Evolutionary conservation across 2,888 invertebrate species (phyloP).

Genomic region (Petrolisthes manimaculis): DNA sequence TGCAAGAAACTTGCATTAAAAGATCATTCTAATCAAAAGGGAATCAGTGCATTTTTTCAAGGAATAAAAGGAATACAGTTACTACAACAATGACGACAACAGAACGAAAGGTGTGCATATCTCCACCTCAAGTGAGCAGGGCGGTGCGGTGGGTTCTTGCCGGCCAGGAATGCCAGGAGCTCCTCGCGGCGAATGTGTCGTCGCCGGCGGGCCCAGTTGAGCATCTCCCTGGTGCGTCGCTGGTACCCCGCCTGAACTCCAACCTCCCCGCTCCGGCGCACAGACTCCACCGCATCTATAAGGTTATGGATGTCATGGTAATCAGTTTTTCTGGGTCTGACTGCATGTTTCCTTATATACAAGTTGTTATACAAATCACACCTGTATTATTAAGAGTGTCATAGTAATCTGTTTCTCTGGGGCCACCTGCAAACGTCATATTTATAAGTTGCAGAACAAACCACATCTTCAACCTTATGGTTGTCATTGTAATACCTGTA

Average conservation of each 20-base stretch:
- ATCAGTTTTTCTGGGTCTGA: no score
- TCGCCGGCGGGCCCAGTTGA: conserved; percentile 80
- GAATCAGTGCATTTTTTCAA: no score
- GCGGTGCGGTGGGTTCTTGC: conserved; percentile 68
- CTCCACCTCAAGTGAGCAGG: conserved; percentile 51
- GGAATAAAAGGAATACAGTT: no score
- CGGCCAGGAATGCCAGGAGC: conserved; percentile 81
- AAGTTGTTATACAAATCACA: background rate
- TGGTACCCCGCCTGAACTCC: conserved; percentile 81
- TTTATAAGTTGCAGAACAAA: no score
- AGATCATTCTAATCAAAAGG: no score
- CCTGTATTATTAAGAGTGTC: background rate
- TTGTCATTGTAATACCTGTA: no score
- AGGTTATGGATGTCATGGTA: background rate
- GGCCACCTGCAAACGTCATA: conserved; percentile 73
- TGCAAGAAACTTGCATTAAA: no score
- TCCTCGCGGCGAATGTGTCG: conserved; percentile 81
- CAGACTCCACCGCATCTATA: conserved; percentile 80
- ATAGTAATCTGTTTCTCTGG: no score
- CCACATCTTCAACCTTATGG: no score
- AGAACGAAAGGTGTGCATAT: no score
- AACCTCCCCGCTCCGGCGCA: conserved; percentile 78
- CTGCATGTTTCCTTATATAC: no score
- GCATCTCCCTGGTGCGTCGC: conserved; percentile 80
- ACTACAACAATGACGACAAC: no score